Evolutionary conservation across 2,113 vertebrate genomes (phyloP), one percentile per base, ranked within the genome.

Genomic region (Dryoscopus gambensis): DNA sequence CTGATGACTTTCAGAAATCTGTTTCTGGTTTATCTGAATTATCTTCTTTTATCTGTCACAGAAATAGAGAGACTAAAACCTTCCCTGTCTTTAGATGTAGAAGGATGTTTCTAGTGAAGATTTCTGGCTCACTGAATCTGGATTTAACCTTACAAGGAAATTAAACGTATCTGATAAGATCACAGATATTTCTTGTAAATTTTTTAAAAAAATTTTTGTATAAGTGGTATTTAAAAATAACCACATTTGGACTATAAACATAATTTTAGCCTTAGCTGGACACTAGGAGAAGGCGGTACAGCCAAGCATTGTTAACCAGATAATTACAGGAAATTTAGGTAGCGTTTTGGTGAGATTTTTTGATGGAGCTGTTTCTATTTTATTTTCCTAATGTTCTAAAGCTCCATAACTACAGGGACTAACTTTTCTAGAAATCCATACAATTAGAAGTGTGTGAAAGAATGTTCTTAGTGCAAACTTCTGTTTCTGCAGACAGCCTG

Each of bases 401-500:
- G 13, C 15, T 81, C 15, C 78, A 85, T 77, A 76, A 53, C 15
- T 93, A 82, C 94, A 98, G 97, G 97, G 97, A 21, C 97, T 97
- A 22, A 77, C 89, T 52, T 96, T 99, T 49, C 60, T 97, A 13
- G 97, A 98, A 84, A 97, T 97, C 78, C 96, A 97, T 23, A 97
- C 98, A 87, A 98, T 98, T 60, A 59, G 96, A 98, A 94, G 96
- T 98, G 35, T 98, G 97, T 97, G 97, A 98, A 95, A 98, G 75
- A 84, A 97, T 98, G 55, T 97, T 98, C 37, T 97, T 98, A 93
- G 97, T 98, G 88, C 97, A 98, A 97, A 98, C 98, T 96, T 99
- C 97, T 91, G 84, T 90, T 55, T 98, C 98, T 89, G 98, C 98
- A 90, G 98, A 98, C 94, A 97, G 97, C 44, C 97, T 97, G 79